Evolutionary conservation across 2,797 vertebrate genomes (phyloP), one percentile per base, ranked within the genome.

Genomic region (Podarcis lilfordi): DNA sequence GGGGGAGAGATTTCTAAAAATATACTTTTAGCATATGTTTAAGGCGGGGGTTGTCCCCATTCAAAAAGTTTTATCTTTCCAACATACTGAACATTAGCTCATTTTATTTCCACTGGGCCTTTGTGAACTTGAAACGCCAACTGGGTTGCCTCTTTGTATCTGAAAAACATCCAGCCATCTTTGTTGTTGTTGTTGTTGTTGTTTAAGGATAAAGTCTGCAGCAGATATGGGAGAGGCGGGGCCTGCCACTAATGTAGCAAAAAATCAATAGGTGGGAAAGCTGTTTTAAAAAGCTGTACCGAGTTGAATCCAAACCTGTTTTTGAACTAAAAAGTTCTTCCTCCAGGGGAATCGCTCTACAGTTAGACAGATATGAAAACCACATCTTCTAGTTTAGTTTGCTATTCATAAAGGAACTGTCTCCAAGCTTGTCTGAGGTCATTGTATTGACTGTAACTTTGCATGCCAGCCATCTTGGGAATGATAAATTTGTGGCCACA

Each of bases 21-120:
- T 89, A 91, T 80, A 87, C 89, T 84, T 85, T 79, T 75, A 78
- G 25, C 2, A 75, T 66, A 74, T 66, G 23, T 71, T 84, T 35
- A 55, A 55, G 50, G 13, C 13, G 13, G 50, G 13, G 50, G 50
- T 55, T 72, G 15, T 75, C 50, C 27, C 45, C 35, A 80, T 80
- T 66, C 40, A 66, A 61, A 89, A 84, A 59, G 74, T 43, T 25
- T 59, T 59, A 27, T 23, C 11, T 50, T 76, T 43, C 25, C 79
- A 76, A 21, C n/a, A 76, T 76, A 27, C 59, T 79, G 64, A 69
- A 25, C 50, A 25, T 80, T 25, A 61, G 13, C n/a, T 71, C 64
- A 79, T 32, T 25, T 59, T 76, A 75, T 74, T 76, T 27, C 25
- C 17, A n/a, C 43, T 13, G 55, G 59, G n/a, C 27, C 23, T 43